phyloP scores from a whole-genome alignment of 2,888 invertebrate species.

The Aromia moschata region DNA sequence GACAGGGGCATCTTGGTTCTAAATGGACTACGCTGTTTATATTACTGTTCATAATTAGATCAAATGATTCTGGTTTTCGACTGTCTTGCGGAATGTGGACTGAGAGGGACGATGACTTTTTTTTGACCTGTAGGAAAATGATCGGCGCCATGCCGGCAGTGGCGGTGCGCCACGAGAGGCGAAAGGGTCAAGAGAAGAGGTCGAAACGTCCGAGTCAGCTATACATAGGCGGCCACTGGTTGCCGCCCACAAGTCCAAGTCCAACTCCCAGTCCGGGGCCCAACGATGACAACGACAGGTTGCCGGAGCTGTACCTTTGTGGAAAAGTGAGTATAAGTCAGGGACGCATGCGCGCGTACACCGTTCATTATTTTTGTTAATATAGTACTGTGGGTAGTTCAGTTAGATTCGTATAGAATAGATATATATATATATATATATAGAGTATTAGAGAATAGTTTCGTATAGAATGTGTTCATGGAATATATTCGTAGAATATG shows the following conservation, averaged over 20 bases:
- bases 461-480: no score
- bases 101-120: not conserved
- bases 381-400: no score
- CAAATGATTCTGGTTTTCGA: no score
- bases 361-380: no score
- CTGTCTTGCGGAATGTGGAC: not conserved
- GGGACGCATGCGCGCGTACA: no score
- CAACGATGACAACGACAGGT: slow-evolving; percentile 66
- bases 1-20: no score
- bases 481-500: no score
- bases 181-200: slow-evolving; percentile 75
- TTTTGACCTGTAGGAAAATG: slow-evolving; percentile 66
- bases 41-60: no score
- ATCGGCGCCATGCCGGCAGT: slow-evolving; percentile 90
- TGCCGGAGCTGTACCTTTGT: slow-evolving; percentile 76
- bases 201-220: slow-evolving; percentile 71
- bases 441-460: no score
- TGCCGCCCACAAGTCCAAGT: slow-evolving; percentile 69
- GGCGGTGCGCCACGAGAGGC: slow-evolving; percentile 82
- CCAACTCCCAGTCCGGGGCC: slow-evolving; percentile 72
- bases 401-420: no score
- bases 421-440: no score
- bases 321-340: slow-evolving; percentile 74
- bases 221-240: slow-evolving; percentile 72
- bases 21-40: no score